Evolutionary conservation across 2,888 invertebrate genomes (phyloP).

Genomic region (Scaeva pyrastri): DNA sequence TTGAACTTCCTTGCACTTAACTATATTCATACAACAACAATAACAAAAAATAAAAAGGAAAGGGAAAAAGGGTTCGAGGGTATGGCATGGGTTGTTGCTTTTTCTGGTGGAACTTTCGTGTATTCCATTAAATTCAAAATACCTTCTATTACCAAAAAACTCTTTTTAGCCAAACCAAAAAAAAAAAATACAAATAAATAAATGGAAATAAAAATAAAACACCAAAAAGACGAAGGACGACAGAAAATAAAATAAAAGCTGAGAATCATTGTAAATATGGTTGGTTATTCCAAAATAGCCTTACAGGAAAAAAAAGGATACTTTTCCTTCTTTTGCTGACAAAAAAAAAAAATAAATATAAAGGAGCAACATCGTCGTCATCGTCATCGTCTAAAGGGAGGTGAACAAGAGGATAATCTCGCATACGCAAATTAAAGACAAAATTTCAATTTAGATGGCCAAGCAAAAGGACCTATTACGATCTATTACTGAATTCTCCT

Average conservation of each 20-base stretch:
- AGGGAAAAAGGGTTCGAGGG: background rate
- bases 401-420: slow-evolving; percentile 43
- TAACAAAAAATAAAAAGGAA: background rate
- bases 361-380: background rate
- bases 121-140: slow-evolving; percentile 49
- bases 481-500: slow-evolving; percentile 63
- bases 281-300: slow-evolving; percentile 53
- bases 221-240: slow-evolving; percentile 23
- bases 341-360: background rate
- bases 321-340: background rate
- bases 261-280: slow-evolving; percentile 57
- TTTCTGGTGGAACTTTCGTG: slow-evolving; percentile 22
- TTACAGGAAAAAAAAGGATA: slow-evolving; percentile 38
- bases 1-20: slow-evolving; percentile 15
- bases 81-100: slow-evolving; percentile 39
- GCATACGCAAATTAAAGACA: slow-evolving; percentile 65
- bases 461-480: slow-evolving; percentile 63
- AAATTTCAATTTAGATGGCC: slow-evolving; percentile 67
- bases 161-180: slow-evolving; percentile 40
- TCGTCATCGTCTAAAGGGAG: background rate
- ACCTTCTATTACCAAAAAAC: slow-evolving; percentile 38
- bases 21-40: background rate
- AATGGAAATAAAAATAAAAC: slow-evolving; percentile 33
- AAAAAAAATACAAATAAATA: slow-evolving; percentile 3
- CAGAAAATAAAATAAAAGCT: slow-evolving; percentile 39